Evolutionary conservation across 2,797 vertebrate genomes (phyloP).

Genomic region (Anolis apletophallus): DNA sequence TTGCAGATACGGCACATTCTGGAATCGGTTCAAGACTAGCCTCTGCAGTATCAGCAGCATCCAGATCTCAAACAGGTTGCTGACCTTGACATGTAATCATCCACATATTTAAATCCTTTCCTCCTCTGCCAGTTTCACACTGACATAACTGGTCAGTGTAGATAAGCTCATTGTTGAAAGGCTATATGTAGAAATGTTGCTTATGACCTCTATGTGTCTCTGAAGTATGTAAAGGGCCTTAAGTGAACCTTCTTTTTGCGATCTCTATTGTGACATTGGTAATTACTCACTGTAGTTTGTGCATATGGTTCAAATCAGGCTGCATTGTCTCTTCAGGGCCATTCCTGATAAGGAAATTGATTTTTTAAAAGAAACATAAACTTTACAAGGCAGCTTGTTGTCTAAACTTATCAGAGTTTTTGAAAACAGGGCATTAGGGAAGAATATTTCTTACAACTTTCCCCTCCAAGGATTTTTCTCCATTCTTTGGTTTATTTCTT

Average conservation of each 20-base stretch:
- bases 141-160: too few relatives aligned
- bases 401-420: conserved; percentile 18
- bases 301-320: not conserved
- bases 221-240: not conserved
- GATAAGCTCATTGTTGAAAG: too few relatives aligned
- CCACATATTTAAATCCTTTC: too few relatives aligned
- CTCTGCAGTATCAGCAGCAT: too few relatives aligned
- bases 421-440: not conserved
- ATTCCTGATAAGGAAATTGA: not conserved
- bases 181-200: too few relatives aligned
- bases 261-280: not conserved
- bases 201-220: not conserved
- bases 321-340: conserved; percentile 15
- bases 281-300: not conserved
- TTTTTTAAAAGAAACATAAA: not conserved
- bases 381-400: conserved; percentile 9
- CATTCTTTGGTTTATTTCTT: not conserved
- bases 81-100: too few relatives aligned
- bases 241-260: not conserved
- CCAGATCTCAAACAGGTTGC: too few relatives aligned
- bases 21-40: too few relatives aligned
- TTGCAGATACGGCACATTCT: too few relatives aligned
- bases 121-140: too few relatives aligned
- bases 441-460: conserved; percentile 17
- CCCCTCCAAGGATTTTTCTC: not conserved